Percentiles rank a stretch among this genome's conserved stretches.
Conservation (phyloP, 2,113 vertebrate species). For the Morone chrysops region DNA sequence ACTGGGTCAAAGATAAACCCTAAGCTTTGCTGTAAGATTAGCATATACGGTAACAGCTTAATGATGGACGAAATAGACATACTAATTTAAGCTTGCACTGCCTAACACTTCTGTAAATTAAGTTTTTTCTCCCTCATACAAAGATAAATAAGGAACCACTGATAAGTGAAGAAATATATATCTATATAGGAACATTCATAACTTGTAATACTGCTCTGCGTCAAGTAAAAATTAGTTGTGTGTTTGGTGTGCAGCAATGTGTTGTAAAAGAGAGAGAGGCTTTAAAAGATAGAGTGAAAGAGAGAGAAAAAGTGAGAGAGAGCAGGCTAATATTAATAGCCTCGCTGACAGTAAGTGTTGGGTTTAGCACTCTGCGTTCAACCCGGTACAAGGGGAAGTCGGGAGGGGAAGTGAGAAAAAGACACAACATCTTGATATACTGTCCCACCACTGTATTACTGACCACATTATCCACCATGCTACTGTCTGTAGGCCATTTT, state of each 20-base stretch:
- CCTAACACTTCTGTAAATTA: not conserved
- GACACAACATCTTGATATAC: constrained; percentile 79
- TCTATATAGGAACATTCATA: not conserved
- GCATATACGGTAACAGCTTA: constrained; percentile 7
- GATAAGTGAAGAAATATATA: too few relatives aligned
- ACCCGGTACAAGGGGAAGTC: constrained; percentile 84
- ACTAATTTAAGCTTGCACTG: constrained; percentile 14
- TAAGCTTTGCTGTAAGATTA: constrained; percentile 33
- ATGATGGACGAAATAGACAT: constrained; percentile 2
- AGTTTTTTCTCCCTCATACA: not conserved
- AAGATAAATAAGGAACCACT: not conserved
- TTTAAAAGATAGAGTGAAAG: constrained; percentile 57
- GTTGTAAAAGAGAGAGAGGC: constrained; percentile 31
- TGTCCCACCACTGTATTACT: constrained; percentile 77
- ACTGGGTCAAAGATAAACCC: constrained; percentile 31
- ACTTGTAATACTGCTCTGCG: not conserved
- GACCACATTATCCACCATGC: constrained; percentile 74
- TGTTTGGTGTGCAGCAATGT: constrained; percentile 43
- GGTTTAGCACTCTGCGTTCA: constrained; percentile 82
- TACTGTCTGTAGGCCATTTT: constrained; percentile 62
- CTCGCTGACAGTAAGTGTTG: constrained; percentile 84
- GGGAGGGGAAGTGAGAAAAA: constrained; percentile 86
- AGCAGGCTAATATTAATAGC: constrained; percentile 84
- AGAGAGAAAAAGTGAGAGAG: constrained; percentile 42
- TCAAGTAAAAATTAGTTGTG: not conserved